Evolutionary conservation across 2,797 vertebrate genomes (phyloP).

Genomic region (Allobates femoralis): DNA sequence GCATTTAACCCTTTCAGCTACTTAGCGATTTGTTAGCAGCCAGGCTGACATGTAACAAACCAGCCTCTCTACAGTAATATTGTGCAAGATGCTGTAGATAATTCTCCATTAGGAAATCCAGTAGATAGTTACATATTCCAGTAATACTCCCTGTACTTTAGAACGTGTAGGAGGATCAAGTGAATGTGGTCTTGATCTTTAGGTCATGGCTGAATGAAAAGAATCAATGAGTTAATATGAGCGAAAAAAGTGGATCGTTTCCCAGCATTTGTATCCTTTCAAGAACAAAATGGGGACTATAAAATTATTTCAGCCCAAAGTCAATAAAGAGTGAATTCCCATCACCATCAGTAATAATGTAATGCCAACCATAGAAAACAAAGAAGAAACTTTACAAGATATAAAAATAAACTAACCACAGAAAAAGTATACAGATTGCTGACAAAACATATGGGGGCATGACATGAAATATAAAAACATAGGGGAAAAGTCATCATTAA

Average conservation of each 20-base stretch:
- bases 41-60: background rate
- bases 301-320: background rate
- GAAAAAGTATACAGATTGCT: background rate
- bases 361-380: background rate
- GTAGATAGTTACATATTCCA: background rate
- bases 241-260: background rate
- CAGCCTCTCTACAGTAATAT: background rate
- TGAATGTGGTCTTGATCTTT: constrained; percentile 11
- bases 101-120: background rate
- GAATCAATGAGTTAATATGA: background rate
- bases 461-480: background rate
- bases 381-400: background rate
- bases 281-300: background rate
- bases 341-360: background rate
- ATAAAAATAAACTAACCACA: constrained; percentile 10
- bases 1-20: no score
- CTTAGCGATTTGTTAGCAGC: no score
- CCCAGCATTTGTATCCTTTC: background rate
- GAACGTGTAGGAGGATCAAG: constrained; percentile 4
- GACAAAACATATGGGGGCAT: background rate
- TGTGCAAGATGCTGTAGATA: background rate
- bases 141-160: background rate
- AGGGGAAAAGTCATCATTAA: background rate
- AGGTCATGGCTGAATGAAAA: background rate
- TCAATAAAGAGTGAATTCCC: background rate